Evolutionary conservation across 2,888 invertebrate genomes (phyloP).

Genomic region (Rhogogaster chlorosoma): DNA sequence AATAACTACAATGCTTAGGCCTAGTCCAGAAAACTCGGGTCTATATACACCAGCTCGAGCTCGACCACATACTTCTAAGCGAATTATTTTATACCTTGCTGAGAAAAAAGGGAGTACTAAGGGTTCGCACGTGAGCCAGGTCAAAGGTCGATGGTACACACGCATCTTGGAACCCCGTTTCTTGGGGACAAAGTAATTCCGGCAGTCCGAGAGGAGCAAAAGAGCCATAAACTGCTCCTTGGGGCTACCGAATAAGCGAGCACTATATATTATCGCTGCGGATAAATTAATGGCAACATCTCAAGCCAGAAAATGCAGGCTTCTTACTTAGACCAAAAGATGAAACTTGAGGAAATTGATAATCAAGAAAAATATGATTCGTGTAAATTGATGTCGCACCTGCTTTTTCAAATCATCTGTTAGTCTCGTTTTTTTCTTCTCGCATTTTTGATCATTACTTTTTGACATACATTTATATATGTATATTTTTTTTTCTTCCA

Average conservation of each 20-base stretch:
- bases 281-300: constrained; percentile 27
- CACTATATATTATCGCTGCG: not conserved
- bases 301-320: not conserved
- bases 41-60: not conserved
- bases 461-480: too few relatives aligned
- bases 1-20: too few relatives aligned
- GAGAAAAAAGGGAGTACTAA: not conserved
- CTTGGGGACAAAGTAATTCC: constrained; percentile 25
- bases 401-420: not conserved
- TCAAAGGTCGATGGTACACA: not conserved
- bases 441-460: not conserved
- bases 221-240: constrained; percentile 14
- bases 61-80: not conserved
- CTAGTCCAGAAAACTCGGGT: too few relatives aligned
- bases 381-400: too few relatives aligned
- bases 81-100: not conserved
- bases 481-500: not conserved
- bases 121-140: constrained; percentile 6
- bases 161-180: not conserved
- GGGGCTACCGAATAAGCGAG: not conserved
- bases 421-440: not conserved
- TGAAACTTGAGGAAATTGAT: not conserved
- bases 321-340: not conserved
- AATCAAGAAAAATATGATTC: not conserved
- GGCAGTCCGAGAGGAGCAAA: constrained; percentile 7